Evolutionary conservation across 2,113 vertebrate genomes (phyloP), one percentile per base, ranked within the genome.

Genomic region (Rhinoderma darwinii): DNA sequence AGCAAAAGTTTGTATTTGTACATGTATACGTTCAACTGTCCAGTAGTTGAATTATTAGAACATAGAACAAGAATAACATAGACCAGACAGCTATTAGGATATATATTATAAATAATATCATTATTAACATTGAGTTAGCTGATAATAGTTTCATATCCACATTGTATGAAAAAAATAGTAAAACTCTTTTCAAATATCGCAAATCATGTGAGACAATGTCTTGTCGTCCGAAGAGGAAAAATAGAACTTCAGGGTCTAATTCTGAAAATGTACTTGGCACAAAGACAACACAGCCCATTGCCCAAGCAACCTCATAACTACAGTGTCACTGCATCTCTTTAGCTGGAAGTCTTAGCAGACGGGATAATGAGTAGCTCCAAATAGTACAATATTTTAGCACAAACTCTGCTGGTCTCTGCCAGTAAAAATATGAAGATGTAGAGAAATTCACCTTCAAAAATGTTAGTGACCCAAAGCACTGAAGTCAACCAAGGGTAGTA

Each of bases 1-100:
- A 30, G n/a, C 56, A 82, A 61, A 82, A 25, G 37, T 30, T 39
- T 63, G n/a, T 39, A 37, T n/a, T 39, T 59, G 50, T 63, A 81
- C 32, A 61, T 44, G 6, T 20, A 61, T 8, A 41, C 0, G 15
- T n/a, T 80, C 32, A 61, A 43, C 56, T 63, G 32, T 63, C 35
- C n/a, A 25, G 37, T 41, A 12, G 54, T 11, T 79, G 30, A 43
- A 73, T 30, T 73, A 74, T n/a, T 43, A 76, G n/a, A 76, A 76
- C 25, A 76, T 4, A 47, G 12, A 76, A 80, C 51, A 80, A 80
- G 56, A 79, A 56, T 32, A 77, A 30, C 11, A 61, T 1, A 27
- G 11, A 78, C 50, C 51, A 80, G 51, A 59, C 11, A 43, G 43
- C 14, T 27, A 47, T 27, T 41, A 22, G 20, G 17, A 72, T 41